Evolutionary conservation across 2,888 invertebrate genomes (phyloP).

Genomic region (Plebejus melissa): DNA sequence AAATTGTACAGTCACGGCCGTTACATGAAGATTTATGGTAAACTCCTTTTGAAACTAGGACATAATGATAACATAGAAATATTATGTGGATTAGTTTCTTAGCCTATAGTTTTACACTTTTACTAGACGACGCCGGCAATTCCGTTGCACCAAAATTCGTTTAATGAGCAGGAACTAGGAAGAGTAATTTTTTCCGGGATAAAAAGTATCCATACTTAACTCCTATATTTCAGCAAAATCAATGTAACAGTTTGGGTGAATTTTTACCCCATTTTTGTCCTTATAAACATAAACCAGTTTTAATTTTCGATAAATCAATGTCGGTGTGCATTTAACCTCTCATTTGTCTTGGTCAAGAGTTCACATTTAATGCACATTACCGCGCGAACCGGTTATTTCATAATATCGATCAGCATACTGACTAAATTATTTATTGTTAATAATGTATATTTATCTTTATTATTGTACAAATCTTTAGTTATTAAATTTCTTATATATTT

Average conservation of each 20-base stretch:
- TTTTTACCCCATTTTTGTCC: too few relatives aligned
- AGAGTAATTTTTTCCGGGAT: too few relatives aligned
- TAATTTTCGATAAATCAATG: constrained; percentile 56
- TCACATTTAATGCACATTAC: not conserved
- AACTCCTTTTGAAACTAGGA: not conserved
- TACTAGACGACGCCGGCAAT: too few relatives aligned
- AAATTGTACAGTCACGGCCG: constrained; percentile 38
- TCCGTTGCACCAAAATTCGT: too few relatives aligned
- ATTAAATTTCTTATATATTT: not conserved
- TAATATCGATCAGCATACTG: not conserved
- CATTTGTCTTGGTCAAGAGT: constrained; percentile 47
- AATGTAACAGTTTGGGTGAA: too few relatives aligned
- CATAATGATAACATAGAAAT: not conserved
- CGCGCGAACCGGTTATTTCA: not conserved
- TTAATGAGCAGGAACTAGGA: too few relatives aligned
- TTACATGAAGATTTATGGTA: constrained; percentile 35
- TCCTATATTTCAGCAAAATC: too few relatives aligned
- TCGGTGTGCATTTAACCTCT: constrained; percentile 49
- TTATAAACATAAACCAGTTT: not conserved
- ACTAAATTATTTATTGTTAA: not conserved
- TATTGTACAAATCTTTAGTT: not conserved
- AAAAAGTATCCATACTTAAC: too few relatives aligned
- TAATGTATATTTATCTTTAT: not conserved
- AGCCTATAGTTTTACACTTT: not conserved
- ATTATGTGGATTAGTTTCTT: not conserved